phyloP scores from a whole-genome alignment of 2,113 vertebrate genomes.

The Tautogolabrus adspersus region DNA sequence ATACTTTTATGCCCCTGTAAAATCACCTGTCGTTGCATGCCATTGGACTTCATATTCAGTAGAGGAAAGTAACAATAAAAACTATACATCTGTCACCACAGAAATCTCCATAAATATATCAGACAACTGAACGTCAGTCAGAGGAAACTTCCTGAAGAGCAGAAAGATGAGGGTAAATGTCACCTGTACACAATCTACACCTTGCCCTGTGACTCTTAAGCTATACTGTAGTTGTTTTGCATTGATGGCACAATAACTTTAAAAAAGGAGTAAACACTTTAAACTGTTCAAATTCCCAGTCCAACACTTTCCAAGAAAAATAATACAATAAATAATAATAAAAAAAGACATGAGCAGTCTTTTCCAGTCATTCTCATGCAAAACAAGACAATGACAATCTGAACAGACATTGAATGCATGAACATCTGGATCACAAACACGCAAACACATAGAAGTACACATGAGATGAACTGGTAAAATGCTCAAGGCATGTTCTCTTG shows the following conservation, averaged over 20 bases:
- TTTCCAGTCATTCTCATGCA: slow-evolving; percentile 44
- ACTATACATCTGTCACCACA: slow-evolving; percentile 81
- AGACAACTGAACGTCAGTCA: slow-evolving; percentile 86
- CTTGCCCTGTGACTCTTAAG: slow-evolving; percentile 40
- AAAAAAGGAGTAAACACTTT: slow-evolving; percentile 67
- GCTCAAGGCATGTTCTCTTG: slow-evolving; percentile 35
- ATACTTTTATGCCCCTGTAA: slow-evolving; percentile 73
- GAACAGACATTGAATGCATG: slow-evolving; percentile 18
- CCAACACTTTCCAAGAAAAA: slow-evolving; percentile 26
- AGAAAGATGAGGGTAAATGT: slow-evolving; percentile 75
- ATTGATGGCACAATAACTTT: slow-evolving; percentile 72
- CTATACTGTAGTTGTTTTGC: slow-evolving; percentile 51
- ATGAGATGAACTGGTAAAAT: slow-evolving; percentile 41
- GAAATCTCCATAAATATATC: slow-evolving; percentile 80
- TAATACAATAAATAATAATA: slow-evolving; percentile 67
- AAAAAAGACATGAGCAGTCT: slow-evolving; percentile 29
- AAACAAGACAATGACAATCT: slow-evolving; percentile 37
- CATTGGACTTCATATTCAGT: slow-evolving; percentile 66
- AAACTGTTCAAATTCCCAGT: slow-evolving; percentile 37
- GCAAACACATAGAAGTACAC: slow-evolving; percentile 19
- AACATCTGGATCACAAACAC: slow-evolving; percentile 11
- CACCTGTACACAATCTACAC: slow-evolving; percentile 68
- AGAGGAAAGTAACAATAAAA: slow-evolving; percentile 74
- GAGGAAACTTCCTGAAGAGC: slow-evolving; percentile 77
- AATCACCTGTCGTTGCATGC: slow-evolving; percentile 68